Conservation (phyloP, 2,888 invertebrate genomes). For the Melanostoma mellinum region DNA sequence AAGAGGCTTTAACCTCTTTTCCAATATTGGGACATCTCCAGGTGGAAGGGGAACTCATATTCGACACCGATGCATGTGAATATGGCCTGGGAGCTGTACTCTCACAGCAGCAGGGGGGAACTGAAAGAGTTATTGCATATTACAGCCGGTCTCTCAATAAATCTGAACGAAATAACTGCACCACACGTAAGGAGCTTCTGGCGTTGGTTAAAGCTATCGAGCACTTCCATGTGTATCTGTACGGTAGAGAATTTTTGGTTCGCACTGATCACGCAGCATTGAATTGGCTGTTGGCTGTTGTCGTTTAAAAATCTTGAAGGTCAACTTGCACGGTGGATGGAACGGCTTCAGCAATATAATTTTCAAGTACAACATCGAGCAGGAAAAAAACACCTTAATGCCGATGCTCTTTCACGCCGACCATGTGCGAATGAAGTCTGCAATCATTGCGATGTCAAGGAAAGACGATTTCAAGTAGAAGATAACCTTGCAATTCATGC, state of each 20-base stretch:
- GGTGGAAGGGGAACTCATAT: too few species aligned
- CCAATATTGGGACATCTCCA: too few species aligned
- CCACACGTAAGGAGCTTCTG: background rate
- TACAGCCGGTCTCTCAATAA: background rate
- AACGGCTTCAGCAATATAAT: slow-evolving; percentile 13
- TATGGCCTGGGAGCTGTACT: slow-evolving; percentile 14
- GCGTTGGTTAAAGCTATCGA: background rate
- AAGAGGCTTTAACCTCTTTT: too few species aligned
- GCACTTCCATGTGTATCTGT: background rate
- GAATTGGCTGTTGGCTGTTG: slow-evolving; percentile 22
- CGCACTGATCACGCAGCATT: slow-evolving; percentile 25
- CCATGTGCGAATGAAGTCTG: too few species aligned
- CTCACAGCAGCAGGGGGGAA: too few species aligned
- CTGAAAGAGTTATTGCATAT: too few species aligned
- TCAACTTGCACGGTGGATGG: slow-evolving; percentile 7
- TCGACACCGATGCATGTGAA: slow-evolving; percentile 1
- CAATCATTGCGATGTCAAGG: too few species aligned
- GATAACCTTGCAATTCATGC: too few species aligned
- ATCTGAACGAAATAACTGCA: slow-evolving; percentile 24
- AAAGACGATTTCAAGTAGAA: too few species aligned
- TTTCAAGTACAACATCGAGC: background rate
- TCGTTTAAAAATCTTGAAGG: background rate
- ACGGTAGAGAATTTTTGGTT: too few species aligned
- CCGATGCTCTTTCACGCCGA: too few species aligned
- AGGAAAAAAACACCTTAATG: too few species aligned